These are phyloP conservation scores for Phenacoccus solenopsis DNA, from an alignment of 1,140 invertebrate species.

Conservation along the genomic window DNA sequence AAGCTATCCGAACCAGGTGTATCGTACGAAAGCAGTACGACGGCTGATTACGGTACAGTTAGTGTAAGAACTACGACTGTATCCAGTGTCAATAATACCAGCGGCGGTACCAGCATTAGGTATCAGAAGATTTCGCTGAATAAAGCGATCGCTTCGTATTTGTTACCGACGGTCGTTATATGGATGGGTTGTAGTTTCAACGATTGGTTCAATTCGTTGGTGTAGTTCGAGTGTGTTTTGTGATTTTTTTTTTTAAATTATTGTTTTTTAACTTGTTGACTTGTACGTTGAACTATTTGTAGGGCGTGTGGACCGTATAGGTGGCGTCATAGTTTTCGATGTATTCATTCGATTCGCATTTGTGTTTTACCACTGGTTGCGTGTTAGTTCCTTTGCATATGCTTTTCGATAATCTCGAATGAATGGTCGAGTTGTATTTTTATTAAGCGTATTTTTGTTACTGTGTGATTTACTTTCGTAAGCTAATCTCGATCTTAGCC, in stretches of 20 bases:
- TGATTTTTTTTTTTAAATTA: neutral
- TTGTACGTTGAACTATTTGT: neutral
- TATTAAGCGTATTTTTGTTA: neutral
- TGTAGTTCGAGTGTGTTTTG: neutral
- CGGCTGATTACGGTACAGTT: conserved; percentile 28
- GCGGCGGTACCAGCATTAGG: neutral
- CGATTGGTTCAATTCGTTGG: conserved; percentile 39
- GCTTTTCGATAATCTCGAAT: neutral
- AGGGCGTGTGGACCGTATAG: neutral
- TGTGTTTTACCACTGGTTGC: neutral
- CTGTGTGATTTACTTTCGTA: neutral
- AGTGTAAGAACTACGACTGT: neutral
- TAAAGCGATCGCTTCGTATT: conserved; percentile 54
- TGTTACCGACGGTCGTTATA: conserved; percentile 63
- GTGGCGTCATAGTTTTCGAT: too few relatives aligned
- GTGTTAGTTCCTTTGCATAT: neutral
- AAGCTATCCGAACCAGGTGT: neutral
- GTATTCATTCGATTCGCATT: neutral
- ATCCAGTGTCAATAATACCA: neutral
- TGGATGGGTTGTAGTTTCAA: conserved; percentile 69
- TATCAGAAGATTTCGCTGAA: conserved; percentile 39
- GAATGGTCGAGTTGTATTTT: neutral
- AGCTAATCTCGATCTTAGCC: neutral
- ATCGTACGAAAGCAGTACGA: neutral
- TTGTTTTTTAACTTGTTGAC: neutral